Base-by-base conservation (phyloP, 2,888 invertebrate species). In the Papilio elwesi region DNA sequence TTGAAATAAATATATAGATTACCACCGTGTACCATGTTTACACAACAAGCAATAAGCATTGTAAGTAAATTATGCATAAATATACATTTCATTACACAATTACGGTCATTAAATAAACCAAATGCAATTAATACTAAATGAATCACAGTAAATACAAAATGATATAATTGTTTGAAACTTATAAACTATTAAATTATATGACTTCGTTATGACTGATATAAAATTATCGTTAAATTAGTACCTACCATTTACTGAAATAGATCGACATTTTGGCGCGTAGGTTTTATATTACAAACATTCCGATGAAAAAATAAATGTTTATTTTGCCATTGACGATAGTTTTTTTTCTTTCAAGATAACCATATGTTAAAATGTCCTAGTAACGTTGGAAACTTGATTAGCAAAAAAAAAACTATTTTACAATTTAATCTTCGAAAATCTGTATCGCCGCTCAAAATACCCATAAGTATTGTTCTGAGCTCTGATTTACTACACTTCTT, bases 101-200 rank as follows among this genome's bases (percentile, higher is more conserved):
- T 79, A 80, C 81, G 82, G 81, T 82, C 82, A 84, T 81, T 84
- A 83, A 78, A 81, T 74, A 78, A 84, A 83, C 78, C 80, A 82
- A 83, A 83, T 86, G 84, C 79, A 81, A 85, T 76, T 74, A 80
- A 80, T 85, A 89, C 87, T 88, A 90, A 90, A 83, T 86, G 82
- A 89, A 92, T 92, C 92, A 92, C 92, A 92, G 91, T 87, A 87
- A 85, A 89, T 83, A 88, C 73, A 83, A 88, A 87, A 85, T 79
- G 83, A 83, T 81, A 81, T 81, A 78, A 79, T 76, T 76, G 75
- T 80, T 80, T 77, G 76, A 71, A 76, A 75, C 77, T 81, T 74
- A 71, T 38, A 67, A 26, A 52, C 66, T 62, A 75, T 68, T 53
- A 70, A 67, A 65, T 67, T 75, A 75, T 73, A 76, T 71, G 72